These are phyloP conservation scores for Isotomurus palustris DNA, from an alignment of 2,888 invertebrate species.

Conservation along the genomic window DNA sequence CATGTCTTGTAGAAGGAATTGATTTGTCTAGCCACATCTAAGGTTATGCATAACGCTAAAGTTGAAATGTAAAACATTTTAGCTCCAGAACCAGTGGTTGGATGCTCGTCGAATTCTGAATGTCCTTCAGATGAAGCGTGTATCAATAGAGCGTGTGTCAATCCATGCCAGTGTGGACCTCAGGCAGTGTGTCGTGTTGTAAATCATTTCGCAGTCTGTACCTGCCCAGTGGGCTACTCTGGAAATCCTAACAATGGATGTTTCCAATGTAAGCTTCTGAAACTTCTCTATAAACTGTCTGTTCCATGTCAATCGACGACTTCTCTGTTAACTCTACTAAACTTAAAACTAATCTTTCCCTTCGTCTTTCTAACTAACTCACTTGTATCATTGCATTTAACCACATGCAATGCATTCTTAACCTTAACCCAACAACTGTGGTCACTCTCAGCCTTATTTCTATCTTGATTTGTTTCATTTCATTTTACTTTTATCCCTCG, in stretches of 20 bases:
- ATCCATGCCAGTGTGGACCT: conserved; percentile 56
- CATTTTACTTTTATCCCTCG: background rate
- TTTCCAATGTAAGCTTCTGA: conserved; percentile 58
- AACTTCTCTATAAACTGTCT: too few relatives aligned
- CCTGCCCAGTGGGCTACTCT: conserved; percentile 64
- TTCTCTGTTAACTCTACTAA: too few relatives aligned
- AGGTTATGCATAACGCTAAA: too few relatives aligned
- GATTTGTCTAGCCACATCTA: too few relatives aligned
- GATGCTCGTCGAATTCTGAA: conserved; percentile 73
- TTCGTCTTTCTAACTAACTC: too few relatives aligned
- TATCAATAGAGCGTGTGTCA: conserved; percentile 58
- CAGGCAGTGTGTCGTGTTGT: conserved; percentile 76
- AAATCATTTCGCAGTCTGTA: conserved; percentile 57
- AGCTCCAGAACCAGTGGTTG: conserved; percentile 57
- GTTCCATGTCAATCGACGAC: too few relatives aligned
- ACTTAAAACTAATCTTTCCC: too few relatives aligned
- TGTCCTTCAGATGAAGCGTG: conserved; percentile 79
- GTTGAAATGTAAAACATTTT: too few relatives aligned
- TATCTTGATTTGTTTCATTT: background rate
- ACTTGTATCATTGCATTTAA: too few relatives aligned
- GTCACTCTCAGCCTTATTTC: background rate
- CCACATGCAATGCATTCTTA: background rate
- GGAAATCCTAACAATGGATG: conserved; percentile 82
- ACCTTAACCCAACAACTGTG: background rate
- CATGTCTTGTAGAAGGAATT: background rate